phyloP scores from a whole-genome alignment of 2,113 vertebrate genomes.

The Gymnorhina tibicen region DNA sequence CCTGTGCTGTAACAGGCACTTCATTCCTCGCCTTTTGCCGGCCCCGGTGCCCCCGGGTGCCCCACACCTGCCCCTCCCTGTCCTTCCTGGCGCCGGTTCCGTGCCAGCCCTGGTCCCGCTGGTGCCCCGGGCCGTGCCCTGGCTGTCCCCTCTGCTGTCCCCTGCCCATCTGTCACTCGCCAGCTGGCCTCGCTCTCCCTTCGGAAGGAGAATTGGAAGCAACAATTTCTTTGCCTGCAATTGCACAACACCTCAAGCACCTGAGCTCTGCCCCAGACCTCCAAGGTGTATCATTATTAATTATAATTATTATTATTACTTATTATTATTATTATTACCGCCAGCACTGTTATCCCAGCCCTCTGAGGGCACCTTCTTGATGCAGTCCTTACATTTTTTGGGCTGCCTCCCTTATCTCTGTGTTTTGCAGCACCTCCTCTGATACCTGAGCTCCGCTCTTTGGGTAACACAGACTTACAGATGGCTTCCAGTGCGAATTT shows the following conservation, averaged over 20 bases:
- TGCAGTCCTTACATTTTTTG: neutral
- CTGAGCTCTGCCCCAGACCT: neutral
- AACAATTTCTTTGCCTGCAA: neutral
- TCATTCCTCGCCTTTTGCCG: neutral
- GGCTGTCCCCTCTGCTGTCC: neutral
- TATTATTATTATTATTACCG: neutral
- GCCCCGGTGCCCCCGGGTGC: neutral
- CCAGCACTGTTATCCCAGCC: neutral
- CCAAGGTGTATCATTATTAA: neutral
- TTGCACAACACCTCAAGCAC: neutral
- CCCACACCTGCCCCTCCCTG: neutral
- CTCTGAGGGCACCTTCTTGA: neutral
- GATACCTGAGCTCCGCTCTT: neutral
- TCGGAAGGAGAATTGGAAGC: neutral
- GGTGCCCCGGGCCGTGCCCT: fast-evolving
- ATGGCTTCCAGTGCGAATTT: neutral
- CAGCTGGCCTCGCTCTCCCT: neutral
- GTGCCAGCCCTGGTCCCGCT: neutral
- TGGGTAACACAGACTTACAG: neutral
- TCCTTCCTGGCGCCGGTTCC: neutral
- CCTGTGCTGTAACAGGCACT: fast-evolving
- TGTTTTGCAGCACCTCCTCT: neutral
- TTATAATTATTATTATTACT: neutral
- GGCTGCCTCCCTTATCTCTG: neutral
- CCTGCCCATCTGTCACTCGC: neutral